These are phyloP conservation scores for Macrobrachium nipponense DNA, from an alignment of 1,140 invertebrate genomes.

Conservation along the genomic window DNA sequence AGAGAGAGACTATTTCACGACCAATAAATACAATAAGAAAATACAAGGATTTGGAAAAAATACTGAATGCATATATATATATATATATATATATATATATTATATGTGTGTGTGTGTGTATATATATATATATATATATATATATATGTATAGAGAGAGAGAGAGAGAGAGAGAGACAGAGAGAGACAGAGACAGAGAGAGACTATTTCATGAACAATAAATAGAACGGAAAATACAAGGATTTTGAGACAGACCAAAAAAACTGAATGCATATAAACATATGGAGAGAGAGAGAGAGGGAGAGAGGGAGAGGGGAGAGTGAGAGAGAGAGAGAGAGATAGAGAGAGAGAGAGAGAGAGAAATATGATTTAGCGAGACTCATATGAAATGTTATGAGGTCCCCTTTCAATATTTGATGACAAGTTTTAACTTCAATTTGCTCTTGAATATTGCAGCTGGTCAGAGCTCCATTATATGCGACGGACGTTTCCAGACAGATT, in stretches of 20 bases:
- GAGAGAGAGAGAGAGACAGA: conserved; percentile 22
- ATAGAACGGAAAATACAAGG: not conserved
- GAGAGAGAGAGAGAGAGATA: conserved; percentile 4
- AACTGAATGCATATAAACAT: too few relatives aligned
- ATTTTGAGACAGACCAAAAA: too few relatives aligned
- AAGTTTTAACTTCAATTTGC: too few relatives aligned
- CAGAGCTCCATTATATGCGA: too few relatives aligned
- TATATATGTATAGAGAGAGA: too few relatives aligned
- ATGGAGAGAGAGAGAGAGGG: too few relatives aligned
- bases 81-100: not conserved
- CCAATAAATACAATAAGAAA: not conserved
- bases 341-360: too few relatives aligned
- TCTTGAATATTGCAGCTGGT: too few relatives aligned
- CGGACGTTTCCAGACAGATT: too few relatives aligned
- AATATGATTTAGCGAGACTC: not conserved
- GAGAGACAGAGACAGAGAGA: conserved; percentile 18
- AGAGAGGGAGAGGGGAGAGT: conserved; percentile 13
- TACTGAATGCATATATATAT: not conserved
- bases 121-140: not conserved
- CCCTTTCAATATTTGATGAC: too few relatives aligned
- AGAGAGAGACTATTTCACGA: too few relatives aligned
- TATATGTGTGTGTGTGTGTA: not conserved
- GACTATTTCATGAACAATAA: not conserved
- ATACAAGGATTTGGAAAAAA: not conserved
- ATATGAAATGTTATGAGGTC: not conserved